Percentiles rank a stretch among this genome's conserved stretches.
Evolutionary conservation across 2,113 vertebrate genomes (phyloP).

Genomic region (Micromys minutus): DNA sequence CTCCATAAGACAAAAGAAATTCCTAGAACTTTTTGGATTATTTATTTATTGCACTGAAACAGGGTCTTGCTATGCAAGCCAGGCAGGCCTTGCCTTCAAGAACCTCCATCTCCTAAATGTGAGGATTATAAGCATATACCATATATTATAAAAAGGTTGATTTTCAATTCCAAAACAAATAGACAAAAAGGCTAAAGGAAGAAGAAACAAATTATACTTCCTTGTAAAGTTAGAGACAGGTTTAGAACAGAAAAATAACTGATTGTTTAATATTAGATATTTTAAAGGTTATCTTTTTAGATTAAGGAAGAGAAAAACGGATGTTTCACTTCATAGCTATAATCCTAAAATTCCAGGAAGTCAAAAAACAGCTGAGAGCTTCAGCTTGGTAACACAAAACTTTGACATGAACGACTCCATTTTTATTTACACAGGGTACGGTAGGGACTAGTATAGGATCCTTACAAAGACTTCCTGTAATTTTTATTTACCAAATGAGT

Average conservation of each 20-base stretch:
- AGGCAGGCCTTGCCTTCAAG: background rate
- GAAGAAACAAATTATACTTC: background rate
- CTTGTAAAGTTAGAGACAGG: background rate
- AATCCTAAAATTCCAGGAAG: background rate
- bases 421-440: background rate
- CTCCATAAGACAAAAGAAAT: background rate
- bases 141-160: background rate
- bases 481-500: background rate
- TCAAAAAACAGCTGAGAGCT: background rate
- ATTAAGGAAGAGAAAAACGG: background rate
- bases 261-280: background rate
- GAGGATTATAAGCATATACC: background rate
- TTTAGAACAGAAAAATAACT: background rate
- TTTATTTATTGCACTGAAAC: background rate
- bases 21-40: background rate
- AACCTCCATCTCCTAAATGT: background rate
- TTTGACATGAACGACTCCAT: background rate
- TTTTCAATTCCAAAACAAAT: background rate
- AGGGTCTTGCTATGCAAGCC: background rate
- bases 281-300: background rate
- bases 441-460: background rate
- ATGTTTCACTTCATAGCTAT: background rate
- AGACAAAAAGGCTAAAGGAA: background rate
- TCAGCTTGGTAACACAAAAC: background rate
- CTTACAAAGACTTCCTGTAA: background rate